A percentile compares a stretch with the other conserved stretches of the same genome.
These are phyloP conservation scores for Hippocampus abdominalis DNA, from an alignment of 2,113 vertebrate species.

Conservation along the genomic window DNA sequence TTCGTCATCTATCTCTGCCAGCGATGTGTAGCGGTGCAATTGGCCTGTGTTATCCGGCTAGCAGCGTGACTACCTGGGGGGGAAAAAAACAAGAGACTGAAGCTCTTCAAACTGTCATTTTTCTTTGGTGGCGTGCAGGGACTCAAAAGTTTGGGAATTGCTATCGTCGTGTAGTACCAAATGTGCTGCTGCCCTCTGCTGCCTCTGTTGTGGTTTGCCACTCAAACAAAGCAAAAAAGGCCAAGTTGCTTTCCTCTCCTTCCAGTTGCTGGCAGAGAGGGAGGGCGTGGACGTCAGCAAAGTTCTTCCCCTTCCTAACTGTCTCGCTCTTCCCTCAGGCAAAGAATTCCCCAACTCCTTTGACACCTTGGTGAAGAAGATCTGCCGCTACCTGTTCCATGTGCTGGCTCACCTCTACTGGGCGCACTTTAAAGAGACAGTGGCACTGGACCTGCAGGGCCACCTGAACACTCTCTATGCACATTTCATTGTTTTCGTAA, in stretches of 20 bases:
- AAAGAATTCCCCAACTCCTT: conserved; percentile 97
- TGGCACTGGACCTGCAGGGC: conserved; percentile 94
- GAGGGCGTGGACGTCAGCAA: neutral
- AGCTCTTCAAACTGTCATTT: no score
- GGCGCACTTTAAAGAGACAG: conserved; percentile 95
- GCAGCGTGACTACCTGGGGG: no score
- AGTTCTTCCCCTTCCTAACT: neutral
- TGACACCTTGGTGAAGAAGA: conserved; percentile 95
- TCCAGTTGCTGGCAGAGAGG: no score
- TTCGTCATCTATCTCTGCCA: no score
- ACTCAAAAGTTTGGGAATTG: no score
- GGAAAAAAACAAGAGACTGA: no score
- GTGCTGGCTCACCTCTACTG: conserved; percentile 99
- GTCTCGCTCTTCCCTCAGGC: conserved; percentile 69
- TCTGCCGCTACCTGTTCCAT: conserved; percentile 94
- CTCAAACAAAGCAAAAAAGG: neutral
- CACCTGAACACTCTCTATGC: conserved; percentile 96
- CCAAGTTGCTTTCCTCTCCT: neutral
- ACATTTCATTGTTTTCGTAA: conserved; percentile 97
- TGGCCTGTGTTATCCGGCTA: no score
- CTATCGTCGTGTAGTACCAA: no score
- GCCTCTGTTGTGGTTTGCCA: neutral
- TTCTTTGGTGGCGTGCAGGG: no score
- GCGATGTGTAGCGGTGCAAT: no score
- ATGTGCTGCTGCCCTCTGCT: conserved; percentile 46